Evolutionary conservation across 2,888 invertebrate genomes (phyloP).

Genomic region (Podotricha telesiphe): DNA sequence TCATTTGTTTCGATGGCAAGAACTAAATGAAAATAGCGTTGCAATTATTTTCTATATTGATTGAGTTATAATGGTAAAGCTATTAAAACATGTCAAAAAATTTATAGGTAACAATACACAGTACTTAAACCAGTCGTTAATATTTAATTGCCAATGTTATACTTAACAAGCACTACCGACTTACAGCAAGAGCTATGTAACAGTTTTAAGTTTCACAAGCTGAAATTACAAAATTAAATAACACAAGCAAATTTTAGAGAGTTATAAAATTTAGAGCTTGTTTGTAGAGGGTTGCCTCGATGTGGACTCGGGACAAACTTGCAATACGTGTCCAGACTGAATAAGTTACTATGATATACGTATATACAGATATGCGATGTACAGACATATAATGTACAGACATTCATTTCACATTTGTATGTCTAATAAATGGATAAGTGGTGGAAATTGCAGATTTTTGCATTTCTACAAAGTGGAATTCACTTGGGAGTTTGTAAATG

Average conservation of each 20-base stretch:
- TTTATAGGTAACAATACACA: too few relatives aligned
- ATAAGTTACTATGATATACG: too few relatives aligned
- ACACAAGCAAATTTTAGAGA: conserved; percentile 11
- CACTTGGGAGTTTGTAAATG: too few relatives aligned
- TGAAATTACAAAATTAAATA: conserved; percentile 18
- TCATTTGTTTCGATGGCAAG: too few relatives aligned
- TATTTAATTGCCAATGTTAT: background rate
- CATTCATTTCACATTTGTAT: background rate
- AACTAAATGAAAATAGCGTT: too few relatives aligned
- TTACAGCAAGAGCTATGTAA: background rate
- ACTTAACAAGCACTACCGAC: background rate
- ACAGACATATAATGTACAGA: too few relatives aligned
- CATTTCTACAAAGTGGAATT: too few relatives aligned
- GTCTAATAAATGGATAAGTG: background rate
- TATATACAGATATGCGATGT: too few relatives aligned
- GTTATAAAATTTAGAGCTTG: conserved; percentile 14
- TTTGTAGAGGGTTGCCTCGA: conserved; percentile 4
- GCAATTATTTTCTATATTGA: too few relatives aligned
- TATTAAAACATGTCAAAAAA: too few relatives aligned
- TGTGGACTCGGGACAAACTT: conserved; percentile 21
- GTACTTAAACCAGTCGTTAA: too few relatives aligned
- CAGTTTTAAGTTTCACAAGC: conserved; percentile 7
- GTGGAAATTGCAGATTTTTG: background rate
- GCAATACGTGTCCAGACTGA: conserved; percentile 10
- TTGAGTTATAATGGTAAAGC: too few relatives aligned